A percentile compares a stretch with the other conserved stretches of the same genome.
phyloP scores from a whole-genome alignment of 2,888 invertebrate species.

The Augiades crinisus region DNA sequence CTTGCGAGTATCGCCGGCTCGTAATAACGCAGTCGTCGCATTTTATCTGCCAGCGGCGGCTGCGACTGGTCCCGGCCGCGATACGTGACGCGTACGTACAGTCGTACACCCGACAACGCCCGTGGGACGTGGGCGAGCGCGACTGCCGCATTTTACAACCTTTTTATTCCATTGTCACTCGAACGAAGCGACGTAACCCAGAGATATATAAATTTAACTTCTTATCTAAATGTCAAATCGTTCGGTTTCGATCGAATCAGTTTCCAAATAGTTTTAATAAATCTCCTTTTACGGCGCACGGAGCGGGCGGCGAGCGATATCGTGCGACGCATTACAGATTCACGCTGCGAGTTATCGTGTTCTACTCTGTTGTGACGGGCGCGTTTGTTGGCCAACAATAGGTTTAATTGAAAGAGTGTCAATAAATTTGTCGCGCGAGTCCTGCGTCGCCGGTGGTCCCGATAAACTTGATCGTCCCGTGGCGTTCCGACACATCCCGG shows the following conservation, averaged over 20 bases:
- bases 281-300: constrained; percentile 77
- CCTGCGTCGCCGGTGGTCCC: constrained; percentile 70
- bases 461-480: constrained; percentile 57
- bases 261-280: constrained; percentile 81
- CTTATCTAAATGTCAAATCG: constrained; percentile 82
- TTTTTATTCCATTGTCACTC: constrained; percentile 81
- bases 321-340: constrained; percentile 64
- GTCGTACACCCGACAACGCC: constrained; percentile 62
- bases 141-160: constrained; percentile 76
- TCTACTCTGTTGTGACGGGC: constrained; percentile 74
- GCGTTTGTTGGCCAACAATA: constrained; percentile 71
- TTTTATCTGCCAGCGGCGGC: constrained; percentile 70
- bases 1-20: constrained; percentile 62
- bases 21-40: constrained; percentile 70
- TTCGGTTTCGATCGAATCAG: constrained; percentile 80
- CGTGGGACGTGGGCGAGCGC: constrained; percentile 73
- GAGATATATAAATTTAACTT: constrained; percentile 78
- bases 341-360: constrained; percentile 76
- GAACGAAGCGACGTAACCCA: constrained; percentile 60
- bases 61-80: constrained; percentile 46
- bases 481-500: constrained; percentile 54
- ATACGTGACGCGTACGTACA: constrained; percentile 57
- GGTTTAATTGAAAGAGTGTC: constrained; percentile 81
- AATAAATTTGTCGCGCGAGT: constrained; percentile 75
- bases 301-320: constrained; percentile 65